These are phyloP conservation scores for Macropis europaea DNA, from an alignment of 2,888 invertebrate genomes.

Conservation along the genomic window DNA sequence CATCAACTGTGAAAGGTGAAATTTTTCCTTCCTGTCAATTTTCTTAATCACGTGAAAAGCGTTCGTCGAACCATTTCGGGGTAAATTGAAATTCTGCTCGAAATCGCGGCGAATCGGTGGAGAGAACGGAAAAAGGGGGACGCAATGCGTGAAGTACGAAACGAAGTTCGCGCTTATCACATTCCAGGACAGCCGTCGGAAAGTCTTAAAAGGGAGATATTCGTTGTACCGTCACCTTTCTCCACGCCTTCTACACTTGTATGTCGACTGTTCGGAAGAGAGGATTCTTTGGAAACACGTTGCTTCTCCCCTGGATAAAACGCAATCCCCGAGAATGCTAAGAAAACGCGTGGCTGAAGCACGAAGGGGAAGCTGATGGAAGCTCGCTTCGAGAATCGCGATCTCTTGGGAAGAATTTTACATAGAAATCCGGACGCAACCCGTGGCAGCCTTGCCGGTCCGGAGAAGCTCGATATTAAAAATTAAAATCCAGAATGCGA, in stretches of 20 bases:
- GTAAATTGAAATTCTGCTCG: background rate
- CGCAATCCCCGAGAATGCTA: conserved; percentile 44
- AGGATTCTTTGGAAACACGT: conserved; percentile 50
- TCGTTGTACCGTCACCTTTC: conserved; percentile 15
- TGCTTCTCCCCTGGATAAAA: conserved; percentile 43
- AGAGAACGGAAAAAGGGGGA: background rate
- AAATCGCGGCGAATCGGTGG: background rate
- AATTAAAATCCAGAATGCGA: conserved; percentile 1
- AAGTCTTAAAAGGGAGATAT: conserved; percentile 43
- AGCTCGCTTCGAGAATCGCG: conserved; percentile 6
- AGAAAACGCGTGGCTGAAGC: conserved; percentile 16
- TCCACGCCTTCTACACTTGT: background rate
- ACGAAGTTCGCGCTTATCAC: conserved; percentile 36
- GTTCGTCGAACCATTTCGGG: background rate
- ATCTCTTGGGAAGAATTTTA: conserved; percentile 8
- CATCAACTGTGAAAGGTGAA: background rate
- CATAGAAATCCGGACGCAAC: conserved; percentile 21
- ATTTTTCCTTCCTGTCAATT: background rate
- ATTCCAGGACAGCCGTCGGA: conserved; percentile 28
- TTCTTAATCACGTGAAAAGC: conserved; percentile 7
- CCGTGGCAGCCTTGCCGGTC: background rate
- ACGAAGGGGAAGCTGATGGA: background rate
- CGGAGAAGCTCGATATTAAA: background rate
- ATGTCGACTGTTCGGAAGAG: conserved; percentile 23
- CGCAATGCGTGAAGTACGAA: conserved; percentile 22